A percentile compares a stretch with the other conserved stretches of the same genome.
Conservation (phyloP, 1,140 invertebrate genomes). For the Orchestia grillus region DNA sequence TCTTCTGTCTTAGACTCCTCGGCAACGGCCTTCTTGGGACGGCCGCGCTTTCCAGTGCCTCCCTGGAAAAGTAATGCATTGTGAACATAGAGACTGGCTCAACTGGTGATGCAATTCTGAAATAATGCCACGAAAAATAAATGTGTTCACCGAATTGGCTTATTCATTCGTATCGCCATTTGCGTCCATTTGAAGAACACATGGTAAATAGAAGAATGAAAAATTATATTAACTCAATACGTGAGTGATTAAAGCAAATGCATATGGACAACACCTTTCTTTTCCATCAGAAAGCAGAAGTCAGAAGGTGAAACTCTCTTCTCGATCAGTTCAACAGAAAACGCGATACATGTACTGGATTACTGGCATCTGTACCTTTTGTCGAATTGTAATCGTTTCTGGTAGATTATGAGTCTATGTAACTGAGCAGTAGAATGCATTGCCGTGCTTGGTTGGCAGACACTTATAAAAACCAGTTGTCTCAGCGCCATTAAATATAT, state of each 20-base stretch:
- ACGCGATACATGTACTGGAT: neutral
- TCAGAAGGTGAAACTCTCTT: neutral
- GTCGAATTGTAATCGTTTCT: neutral
- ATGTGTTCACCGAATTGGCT: neutral
- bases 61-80: neutral
- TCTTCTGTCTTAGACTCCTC: neutral
- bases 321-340: neutral
- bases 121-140: neutral
- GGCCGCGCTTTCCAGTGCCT: conserved; percentile 17
- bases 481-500: neutral
- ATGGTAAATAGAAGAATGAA: too few relatives aligned
- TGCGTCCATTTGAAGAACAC: too few relatives aligned
- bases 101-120: neutral
- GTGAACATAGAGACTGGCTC: neutral
- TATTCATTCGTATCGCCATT: too few relatives aligned
- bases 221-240: neutral
- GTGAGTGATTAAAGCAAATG: neutral
- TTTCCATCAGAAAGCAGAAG: neutral
- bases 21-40: neutral
- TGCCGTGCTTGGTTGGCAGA: neutral
- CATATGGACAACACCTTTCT: neutral
- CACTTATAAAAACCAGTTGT: neutral
- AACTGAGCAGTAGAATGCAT: neutral
- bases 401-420: too few relatives aligned
- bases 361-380: neutral